Base-by-base conservation (phyloP, 2,888 invertebrate species). In the Metacarcinus magister region DNA sequence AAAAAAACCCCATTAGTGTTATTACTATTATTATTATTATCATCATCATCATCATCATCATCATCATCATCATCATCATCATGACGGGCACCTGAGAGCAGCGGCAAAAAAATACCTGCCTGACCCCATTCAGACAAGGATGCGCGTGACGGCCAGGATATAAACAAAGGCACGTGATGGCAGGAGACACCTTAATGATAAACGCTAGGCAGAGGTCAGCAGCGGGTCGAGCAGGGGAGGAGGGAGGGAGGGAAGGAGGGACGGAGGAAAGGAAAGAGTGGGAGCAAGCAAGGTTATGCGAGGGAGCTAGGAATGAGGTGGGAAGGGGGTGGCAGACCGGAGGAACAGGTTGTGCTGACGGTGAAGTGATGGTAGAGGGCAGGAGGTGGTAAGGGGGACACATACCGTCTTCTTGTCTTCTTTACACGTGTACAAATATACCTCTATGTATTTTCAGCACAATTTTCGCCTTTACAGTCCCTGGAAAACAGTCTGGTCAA, bases 21-120 rank as follows among this genome's bases (percentile, higher is more conserved):
- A 93, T 93, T 10, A 93, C 16, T 93, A 93, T 54, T 48, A 54
- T 93, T n/a, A 93, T 54, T 54, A 93, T 23, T 93, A 46, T 92
- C 2, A 92, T 92, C 46, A 46, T 92, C 19, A 46, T 10, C 82
- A 82, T 16, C 82, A 82, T 3, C 46, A 46, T 92, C 19, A 46
- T 10, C 82, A 82, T 16, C 82, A 82, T 3, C 82, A 82, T 2
- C 32, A 82, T 1, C 82, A 82, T 32, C 28, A 32, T 16, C 82
- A 82, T 8, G 32, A 67, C 16, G 67, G 67, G 67, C 67, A 67
- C 54, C 16, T 54, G 54, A 54, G 54, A 67, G 67, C 67, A 67
- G 23, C 67, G n/a, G 19, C 67, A 67, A 23, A 23, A 54, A 67
- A 67, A 5, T 67, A 23, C 67, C n/a, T 67, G 19, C 67, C 82